phyloP scores from a whole-genome alignment of 1,140 invertebrate species.

The Caligus rogercresseyi region DNA sequence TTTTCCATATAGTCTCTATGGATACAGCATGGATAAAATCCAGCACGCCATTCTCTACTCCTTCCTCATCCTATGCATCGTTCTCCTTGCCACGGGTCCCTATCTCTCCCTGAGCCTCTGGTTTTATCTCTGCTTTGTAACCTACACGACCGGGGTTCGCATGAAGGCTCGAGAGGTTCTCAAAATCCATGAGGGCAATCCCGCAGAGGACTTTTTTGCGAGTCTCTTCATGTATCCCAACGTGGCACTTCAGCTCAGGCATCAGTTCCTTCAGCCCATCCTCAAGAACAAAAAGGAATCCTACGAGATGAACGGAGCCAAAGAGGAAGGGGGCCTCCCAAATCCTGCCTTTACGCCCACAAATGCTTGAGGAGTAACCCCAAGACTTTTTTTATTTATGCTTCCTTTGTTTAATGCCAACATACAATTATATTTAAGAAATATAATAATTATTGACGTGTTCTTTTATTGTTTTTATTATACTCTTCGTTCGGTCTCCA shows the following conservation, averaged over 20 bases:
- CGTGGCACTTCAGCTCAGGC: neutral
- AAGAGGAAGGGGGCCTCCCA: neutral
- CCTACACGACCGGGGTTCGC: neutral
- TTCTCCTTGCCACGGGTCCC: neutral
- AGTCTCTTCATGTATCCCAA: constrained; percentile 5
- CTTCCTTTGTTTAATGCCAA: too few relatives aligned
- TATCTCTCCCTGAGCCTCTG: neutral
- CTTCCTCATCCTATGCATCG: neutral
- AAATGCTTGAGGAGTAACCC: too few relatives aligned
- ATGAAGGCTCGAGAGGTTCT: neutral
- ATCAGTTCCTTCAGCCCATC: neutral
- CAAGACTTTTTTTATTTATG: too few relatives aligned
- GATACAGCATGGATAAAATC: neutral
- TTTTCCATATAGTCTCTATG: neutral
- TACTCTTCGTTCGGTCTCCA: too few relatives aligned
- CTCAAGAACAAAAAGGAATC: neutral
- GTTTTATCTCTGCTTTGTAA: constrained; percentile 9
- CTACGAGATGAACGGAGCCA: neutral
- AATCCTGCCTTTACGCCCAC: neutral
- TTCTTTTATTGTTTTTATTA: too few relatives aligned
- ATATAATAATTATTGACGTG: too few relatives aligned
- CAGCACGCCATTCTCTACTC: neutral
- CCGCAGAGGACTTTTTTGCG: constrained; percentile 12
- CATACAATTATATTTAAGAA: neutral
- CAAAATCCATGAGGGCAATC: neutral